These are phyloP conservation scores for Delia radicum DNA, from an alignment of 1,140 invertebrate species.

Conservation along the genomic window DNA sequence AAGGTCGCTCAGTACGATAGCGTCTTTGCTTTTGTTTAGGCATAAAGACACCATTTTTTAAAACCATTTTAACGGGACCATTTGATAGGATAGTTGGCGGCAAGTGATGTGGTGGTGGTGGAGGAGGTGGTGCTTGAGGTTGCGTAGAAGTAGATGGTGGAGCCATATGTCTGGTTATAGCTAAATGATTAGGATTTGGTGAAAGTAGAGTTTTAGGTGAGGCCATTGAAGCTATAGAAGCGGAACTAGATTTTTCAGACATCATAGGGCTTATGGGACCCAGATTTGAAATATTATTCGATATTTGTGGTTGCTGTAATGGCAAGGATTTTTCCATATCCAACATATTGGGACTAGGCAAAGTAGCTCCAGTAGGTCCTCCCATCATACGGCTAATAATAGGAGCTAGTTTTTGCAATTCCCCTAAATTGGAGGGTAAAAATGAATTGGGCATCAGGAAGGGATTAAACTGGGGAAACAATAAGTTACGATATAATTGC, in stretches of 20 bases:
- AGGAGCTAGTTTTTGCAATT: slow-evolving; percentile 67
- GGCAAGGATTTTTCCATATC: slow-evolving; percentile 28
- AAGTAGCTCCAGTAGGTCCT: neutral
- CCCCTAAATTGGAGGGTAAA: slow-evolving; percentile 61
- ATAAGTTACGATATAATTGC: slow-evolving; percentile 59
- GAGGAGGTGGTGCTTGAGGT: neutral
- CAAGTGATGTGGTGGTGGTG: slow-evolving; percentile 28
- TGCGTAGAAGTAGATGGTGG: neutral
- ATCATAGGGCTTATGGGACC: slow-evolving; percentile 28
- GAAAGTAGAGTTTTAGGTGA: slow-evolving; percentile 17
- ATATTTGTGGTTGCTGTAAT: neutral
- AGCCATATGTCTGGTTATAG: slow-evolving; percentile 1
- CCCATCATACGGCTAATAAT: slow-evolving; percentile 26
- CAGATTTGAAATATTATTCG: neutral
- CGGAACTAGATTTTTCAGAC: slow-evolving; percentile 23
- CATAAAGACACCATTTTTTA: slow-evolving; percentile 85
- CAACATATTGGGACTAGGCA: slow-evolving; percentile 8
- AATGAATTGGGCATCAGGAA: slow-evolving; percentile 64
- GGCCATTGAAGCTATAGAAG: slow-evolving; percentile 17
- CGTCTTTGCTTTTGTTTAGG: slow-evolving; percentile 87
- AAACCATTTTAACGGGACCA: slow-evolving; percentile 82
- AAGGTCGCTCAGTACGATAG: slow-evolving; percentile 88
- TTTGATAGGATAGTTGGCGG: slow-evolving; percentile 30
- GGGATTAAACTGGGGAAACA: slow-evolving; percentile 56
- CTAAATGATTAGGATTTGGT: slow-evolving; percentile 14